Percentiles rank a stretch among this genome's conserved stretches.
Evolutionary conservation across 2,113 vertebrate genomes (phyloP).

Genomic region (Brienomyrus longianalis): DNA sequence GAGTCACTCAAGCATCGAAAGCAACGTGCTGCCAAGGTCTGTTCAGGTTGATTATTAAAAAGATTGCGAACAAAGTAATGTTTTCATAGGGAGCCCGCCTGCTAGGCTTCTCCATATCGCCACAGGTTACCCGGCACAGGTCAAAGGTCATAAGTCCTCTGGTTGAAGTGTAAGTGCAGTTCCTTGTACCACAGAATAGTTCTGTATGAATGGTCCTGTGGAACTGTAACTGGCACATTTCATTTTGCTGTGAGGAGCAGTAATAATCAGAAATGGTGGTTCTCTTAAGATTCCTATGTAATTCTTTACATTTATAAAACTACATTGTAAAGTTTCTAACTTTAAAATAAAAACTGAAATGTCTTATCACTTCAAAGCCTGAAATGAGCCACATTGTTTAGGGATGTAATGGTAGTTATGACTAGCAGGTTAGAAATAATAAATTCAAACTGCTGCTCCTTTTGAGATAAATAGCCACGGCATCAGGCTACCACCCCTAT

Average conservation of each 20-base stretch:
- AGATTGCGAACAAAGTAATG: neutral
- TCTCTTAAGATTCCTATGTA: neutral
- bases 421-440: neutral
- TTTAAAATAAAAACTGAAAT: neutral
- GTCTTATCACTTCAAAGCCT: slow-evolving; percentile 5
- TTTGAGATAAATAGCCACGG: neutral
- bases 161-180: slow-evolving; percentile 8
- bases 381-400: neutral
- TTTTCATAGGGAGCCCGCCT: slow-evolving; percentile 4
- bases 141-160: slow-evolving; percentile 35
- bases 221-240: neutral
- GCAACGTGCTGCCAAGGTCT: neutral
- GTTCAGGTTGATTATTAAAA: neutral
- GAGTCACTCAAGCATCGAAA: slow-evolving; percentile 45
- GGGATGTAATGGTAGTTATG: slow-evolving; percentile 1
- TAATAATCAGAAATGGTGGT: neutral
- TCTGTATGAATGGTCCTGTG: neutral
- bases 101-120: neutral
- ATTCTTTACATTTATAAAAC: neutral
- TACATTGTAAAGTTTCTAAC: neutral
- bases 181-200: neutral
- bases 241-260: neutral
- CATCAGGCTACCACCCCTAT: no score
- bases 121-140: slow-evolving; percentile 30
- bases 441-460: neutral